Percentiles rank a stretch among this genome's conserved stretches.
phyloP scores from a whole-genome alignment of 2,797 vertebrate genomes.

The Picus viridis region DNA sequence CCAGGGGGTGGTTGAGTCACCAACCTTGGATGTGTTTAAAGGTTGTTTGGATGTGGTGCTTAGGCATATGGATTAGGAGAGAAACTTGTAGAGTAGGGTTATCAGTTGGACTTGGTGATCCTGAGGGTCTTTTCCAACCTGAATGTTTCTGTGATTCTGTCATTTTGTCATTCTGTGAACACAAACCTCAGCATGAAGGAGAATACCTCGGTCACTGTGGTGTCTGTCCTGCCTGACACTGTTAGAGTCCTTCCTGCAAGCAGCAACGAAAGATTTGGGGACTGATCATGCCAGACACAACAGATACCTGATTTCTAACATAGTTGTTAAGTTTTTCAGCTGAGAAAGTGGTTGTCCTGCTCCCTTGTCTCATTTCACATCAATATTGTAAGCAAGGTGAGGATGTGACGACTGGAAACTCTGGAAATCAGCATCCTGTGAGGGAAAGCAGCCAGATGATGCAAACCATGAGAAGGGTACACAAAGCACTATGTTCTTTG shows the following conservation, averaged over 20 bases:
- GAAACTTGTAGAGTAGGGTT: too few species aligned
- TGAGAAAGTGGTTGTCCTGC: background rate
- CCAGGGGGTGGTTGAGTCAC: too few species aligned
- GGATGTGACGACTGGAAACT: fast-evolving
- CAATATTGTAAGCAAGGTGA: background rate
- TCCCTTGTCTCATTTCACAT: background rate
- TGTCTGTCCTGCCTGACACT: too few species aligned
- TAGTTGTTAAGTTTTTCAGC: background rate
- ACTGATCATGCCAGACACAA: background rate
- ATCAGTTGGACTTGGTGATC: too few species aligned
- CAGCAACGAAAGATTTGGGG: background rate
- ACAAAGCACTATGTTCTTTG: background rate
- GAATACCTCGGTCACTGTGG: background rate
- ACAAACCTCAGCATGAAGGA: background rate
- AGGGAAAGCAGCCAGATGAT: background rate
- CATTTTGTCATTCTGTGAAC: too few species aligned
- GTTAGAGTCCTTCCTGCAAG: background rate
- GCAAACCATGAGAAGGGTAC: background rate
- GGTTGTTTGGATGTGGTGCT: too few species aligned
- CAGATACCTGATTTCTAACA: background rate
- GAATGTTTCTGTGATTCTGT: too few species aligned
- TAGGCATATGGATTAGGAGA: too few species aligned
- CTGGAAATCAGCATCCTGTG: background rate
- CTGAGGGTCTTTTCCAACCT: too few species aligned
- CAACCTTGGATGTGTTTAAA: too few species aligned